Evolutionary conservation across 1,140 invertebrate species (phyloP), one percentile per base, ranked within the genome.

Genomic region (Drosophila albomicans): DNA sequence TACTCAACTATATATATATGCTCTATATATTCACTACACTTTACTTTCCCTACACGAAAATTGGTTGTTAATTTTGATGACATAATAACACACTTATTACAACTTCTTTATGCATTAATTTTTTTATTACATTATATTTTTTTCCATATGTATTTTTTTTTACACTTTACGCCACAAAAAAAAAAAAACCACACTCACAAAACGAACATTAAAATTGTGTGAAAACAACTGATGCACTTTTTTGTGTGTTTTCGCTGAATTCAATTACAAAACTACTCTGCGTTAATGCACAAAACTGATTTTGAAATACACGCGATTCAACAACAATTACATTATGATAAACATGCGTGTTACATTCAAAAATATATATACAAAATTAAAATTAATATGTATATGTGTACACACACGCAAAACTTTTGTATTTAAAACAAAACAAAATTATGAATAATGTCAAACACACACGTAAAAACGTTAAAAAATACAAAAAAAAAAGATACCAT

Each of bases 401-500:
- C 6, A 49, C n/a, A 32, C 51, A 54, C 8, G n/a, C 28, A 38
- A 56, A 7, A 61, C 41, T 52, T 35, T 61, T 69, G 35, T 69
- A 58, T 58, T 41, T 63, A 38, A 49, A 57, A 56, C 52, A n/a
- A 57, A 71, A 57, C 48, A 51, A 43, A 43, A 43, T 43, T n/a
- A 43, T 43, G 41, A 43, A 63, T 68, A 71, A 63, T 81, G 54
- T 81, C 71, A 76, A 79, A 59, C 52, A 73, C 76, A 79, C 58
- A 38, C 54, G 30, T 56, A 67, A 41, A 75, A 69, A 56, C 16
- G 67, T 3, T 48, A 75, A 75, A 32, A 75, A 68, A 89, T 38
- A 58, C 7, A 32, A 32, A 38, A 38, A 11, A 38, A 38, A 85
- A 89, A 97, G 84, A 92, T 93, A 84, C 92, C 92, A 91, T 93